Evolutionary conservation across 2,797 vertebrate genomes (phyloP), one percentile per base, ranked within the genome.

Genomic region (Spinibarbus caldwelli): DNA sequence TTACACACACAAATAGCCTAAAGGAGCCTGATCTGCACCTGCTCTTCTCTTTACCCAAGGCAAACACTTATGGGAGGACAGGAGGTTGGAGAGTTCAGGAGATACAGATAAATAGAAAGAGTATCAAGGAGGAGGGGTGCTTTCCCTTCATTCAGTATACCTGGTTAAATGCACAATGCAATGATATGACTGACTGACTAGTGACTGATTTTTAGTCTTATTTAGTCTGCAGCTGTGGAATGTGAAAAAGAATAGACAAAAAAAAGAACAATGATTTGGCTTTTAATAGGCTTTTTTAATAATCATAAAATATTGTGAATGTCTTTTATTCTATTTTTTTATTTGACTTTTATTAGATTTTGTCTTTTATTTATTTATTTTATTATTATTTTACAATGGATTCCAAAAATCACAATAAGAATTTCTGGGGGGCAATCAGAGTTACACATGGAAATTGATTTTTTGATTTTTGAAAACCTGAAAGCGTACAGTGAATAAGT

Each of bases 1-100:
- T 85, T 79, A 29, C 34, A 45, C 71, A 85, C 68, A 87, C 72
- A 88, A 85, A 82, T 78, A 72, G 81, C 64, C 91, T 86, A 0
- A 77, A 89, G 92, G 88, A 85, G 85, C 87, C 91, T 84, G 78
- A 49, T 85, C 88, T 77, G 89, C 92, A 93, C 93, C 93, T 95
- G 94, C 91, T 88, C 85, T 84, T 88, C 90, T 90, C 83, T 91
- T 87, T 89, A 83, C 84, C n/a, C 45, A 89, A 78, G 88, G 87
- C 90, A 91, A 93, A 94, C 91, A 94, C 85, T 86, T 76, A 70
- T 82, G 85, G 57, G 62, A 72, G 54, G 54, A 82, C 23, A 70
- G 79, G 86, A 83, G 84, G 73, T 59, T 45, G 41, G 1, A 49
- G 23, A 75, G 41, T 86, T 62, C 43, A 49, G 59, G 77, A 57